Base-by-base conservation (phyloP, 1,140 invertebrate species). In the Cylas formicarius region DNA sequence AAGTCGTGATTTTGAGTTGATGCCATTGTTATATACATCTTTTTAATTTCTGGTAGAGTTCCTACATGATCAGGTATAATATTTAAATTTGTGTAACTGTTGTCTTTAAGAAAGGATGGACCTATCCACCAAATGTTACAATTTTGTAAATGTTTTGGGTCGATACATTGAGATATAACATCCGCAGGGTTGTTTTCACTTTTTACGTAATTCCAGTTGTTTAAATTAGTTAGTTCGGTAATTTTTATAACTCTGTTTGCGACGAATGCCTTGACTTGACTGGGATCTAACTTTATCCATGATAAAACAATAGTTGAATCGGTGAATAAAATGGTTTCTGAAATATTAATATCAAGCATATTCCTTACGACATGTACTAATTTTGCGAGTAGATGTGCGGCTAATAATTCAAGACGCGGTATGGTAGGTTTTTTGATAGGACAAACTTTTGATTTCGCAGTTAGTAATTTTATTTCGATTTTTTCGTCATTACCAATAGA, bases 281-380 rank as follows among this genome's bases (percentile, higher is more conserved):
- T 33, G 17, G 58, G 41, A n/a, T 52, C 27, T 11, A 40, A 47
- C 1, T 39, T 35, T 21, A 64, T 34, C 39, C 50, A 53, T 17
- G 45, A 48, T 13, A 70, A 35, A 4, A 65, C 61, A 0, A 69
- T 61, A 0, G 60, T 67, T 2, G 66, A 68, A 41, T 72, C 65
- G 2, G 56, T 59, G 64, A 67, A 70, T 45, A 61, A 62, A 37
- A 37, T 43, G 6, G 14, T 29, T 17, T 58, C 33, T 4, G 26
- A 17, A 26, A 47, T 32, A 4, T 28, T 8, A 9, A 45, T 24
- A 5, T 50, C 29, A 4, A 56, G 13, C n/a, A 38, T 10, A 2
- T 28, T 18, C 23, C 39, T 13, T 18, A 54, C 29, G 10, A 24
- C 56, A 31, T 20, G 27, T 6, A 43, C n/a, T 19, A 56, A 34